These are phyloP conservation scores for Parauchenoglanis ngamensis DNA, from an alignment of 2,797 vertebrate genomes.

Conservation along the genomic window DNA sequence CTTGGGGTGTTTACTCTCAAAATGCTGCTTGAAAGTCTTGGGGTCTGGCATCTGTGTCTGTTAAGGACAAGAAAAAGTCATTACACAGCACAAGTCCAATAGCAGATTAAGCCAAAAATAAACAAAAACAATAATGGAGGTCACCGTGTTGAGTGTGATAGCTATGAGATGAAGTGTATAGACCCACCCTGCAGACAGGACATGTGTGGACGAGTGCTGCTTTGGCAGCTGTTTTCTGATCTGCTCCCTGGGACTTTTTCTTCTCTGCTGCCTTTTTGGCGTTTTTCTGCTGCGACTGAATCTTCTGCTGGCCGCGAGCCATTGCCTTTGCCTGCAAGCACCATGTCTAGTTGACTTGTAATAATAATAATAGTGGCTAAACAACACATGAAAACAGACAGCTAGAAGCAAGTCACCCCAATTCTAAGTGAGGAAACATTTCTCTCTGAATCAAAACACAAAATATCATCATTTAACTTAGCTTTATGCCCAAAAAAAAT, in stretches of 20 bases:
- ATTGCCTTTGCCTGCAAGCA: conserved; percentile 62
- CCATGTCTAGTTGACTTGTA: neutral
- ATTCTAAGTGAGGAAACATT: neutral
- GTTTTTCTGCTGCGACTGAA: conserved; percentile 85
- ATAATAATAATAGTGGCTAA: neutral
- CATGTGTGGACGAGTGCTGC: conserved; percentile 82
- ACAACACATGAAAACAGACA: neutral
- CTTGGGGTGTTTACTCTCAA: conserved; percentile 87
- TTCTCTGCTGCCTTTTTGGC: conserved; percentile 84
- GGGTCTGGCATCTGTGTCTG: conserved; percentile 87
- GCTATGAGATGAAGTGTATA: neutral
- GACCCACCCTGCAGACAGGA: conserved; percentile 79
- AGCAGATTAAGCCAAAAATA: neutral
- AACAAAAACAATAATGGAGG: neutral
- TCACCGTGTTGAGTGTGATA: neutral
- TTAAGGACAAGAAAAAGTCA: conserved; percentile 38
- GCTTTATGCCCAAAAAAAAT: no score
- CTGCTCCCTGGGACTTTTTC: conserved; percentile 78
- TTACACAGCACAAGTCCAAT: neutral
- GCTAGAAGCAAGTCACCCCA: neutral
- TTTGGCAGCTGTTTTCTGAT: conserved; percentile 84
- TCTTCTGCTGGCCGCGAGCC: conserved; percentile 87
- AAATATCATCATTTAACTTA: neutral
- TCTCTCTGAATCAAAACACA: neutral
- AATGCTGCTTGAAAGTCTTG: conserved; percentile 87